phyloP scores from a whole-genome alignment of 2,113 vertebrate species.

The Mandrillus leucophaeus region DNA sequence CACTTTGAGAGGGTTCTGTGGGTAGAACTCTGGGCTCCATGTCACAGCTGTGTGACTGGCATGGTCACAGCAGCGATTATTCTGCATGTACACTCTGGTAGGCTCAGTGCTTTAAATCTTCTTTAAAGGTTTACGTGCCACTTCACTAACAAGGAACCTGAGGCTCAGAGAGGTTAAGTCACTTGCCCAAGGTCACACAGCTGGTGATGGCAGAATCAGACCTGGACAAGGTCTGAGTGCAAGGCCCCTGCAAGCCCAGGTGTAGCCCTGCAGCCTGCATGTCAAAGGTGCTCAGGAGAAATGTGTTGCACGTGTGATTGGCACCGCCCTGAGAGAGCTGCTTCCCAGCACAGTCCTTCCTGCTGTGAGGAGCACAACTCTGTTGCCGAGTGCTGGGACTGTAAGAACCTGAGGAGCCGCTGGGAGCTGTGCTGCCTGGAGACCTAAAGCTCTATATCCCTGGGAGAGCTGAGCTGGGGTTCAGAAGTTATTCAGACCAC shows the following conservation, averaged over 20 bases:
- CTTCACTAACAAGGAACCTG: not conserved
- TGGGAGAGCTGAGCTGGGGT: not conserved
- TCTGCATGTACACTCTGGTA: no score
- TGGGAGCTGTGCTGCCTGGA: not conserved
- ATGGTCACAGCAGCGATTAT: fast-evolving
- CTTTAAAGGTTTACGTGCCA: not conserved
- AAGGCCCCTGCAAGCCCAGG: not conserved
- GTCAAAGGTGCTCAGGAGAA: not conserved
- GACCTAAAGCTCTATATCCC: not conserved
- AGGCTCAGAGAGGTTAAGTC: not conserved
- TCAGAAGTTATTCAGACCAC: not conserved
- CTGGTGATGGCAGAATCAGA: not conserved
- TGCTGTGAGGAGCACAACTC: fast-evolving
- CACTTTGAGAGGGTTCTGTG: not conserved
- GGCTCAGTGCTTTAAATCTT: no score
- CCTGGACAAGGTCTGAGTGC: not conserved
- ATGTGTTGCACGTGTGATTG: not conserved
- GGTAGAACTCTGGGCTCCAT: not conserved
- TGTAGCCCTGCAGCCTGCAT: not conserved
- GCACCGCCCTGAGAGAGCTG: no score
- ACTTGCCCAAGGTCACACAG: not conserved
- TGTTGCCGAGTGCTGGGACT: fast-evolving
- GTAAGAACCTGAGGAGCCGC: fast-evolving
- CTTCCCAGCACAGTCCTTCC: no score
- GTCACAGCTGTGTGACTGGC: not conserved